Conservation (phyloP, 2,113 vertebrate genomes). For the Erpornis zantholeuca region DNA sequence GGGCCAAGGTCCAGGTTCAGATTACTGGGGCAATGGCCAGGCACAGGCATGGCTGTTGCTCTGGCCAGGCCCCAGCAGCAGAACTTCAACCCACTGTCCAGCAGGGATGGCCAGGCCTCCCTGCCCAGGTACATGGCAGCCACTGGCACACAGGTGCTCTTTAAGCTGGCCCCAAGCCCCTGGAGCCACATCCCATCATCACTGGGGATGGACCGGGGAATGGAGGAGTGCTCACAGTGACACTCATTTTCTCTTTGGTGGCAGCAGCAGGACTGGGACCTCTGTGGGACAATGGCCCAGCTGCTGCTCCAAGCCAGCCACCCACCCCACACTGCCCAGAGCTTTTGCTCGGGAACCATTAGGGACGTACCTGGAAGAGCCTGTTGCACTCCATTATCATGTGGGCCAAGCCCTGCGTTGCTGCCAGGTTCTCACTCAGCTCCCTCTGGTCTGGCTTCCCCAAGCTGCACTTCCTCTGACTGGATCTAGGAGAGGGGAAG, state of each 20-base stretch:
- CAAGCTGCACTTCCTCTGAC: constrained; percentile 83
- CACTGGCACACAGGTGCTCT: neutral
- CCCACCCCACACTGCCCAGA: neutral
- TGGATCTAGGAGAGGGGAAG: constrained; percentile 44
- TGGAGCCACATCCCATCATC: neutral
- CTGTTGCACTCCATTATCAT: constrained; percentile 82
- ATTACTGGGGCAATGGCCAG: neutral
- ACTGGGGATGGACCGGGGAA: accelerated
- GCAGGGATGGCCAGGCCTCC: neutral
- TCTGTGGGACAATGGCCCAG: neutral
- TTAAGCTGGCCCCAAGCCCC: neutral
- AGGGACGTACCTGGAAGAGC: constrained; percentile 79
- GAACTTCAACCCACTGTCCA: neutral
- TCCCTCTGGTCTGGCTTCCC: constrained; percentile 86
- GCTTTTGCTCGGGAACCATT: neutral
- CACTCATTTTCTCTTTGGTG: neutral
- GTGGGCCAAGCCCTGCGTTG: constrained; percentile 82
- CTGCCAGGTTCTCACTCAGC: constrained; percentile 85
- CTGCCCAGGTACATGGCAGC: neutral
- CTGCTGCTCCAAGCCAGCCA: neutral
- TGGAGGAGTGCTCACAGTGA: neutral
- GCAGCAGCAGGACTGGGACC: neutral
- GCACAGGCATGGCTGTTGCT: neutral
- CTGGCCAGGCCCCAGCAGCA: neutral
- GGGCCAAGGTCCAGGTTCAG: neutral